Evolutionary conservation across 2,113 vertebrate genomes (phyloP), one percentile per base, ranked within the genome.

Genomic region (Menura novaehollandiae): DNA sequence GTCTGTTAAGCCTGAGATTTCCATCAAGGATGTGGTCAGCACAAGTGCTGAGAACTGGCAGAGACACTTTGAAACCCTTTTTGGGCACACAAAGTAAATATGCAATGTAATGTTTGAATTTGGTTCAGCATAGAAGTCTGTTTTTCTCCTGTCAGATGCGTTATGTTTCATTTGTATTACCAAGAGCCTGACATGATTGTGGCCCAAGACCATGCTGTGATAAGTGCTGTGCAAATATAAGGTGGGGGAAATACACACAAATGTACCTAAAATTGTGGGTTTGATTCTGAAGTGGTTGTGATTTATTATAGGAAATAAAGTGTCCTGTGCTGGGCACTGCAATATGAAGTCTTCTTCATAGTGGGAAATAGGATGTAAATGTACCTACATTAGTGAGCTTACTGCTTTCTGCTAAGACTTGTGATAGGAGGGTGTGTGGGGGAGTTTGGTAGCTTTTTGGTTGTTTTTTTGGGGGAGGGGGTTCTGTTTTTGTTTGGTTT

Each of bases 401-500:
- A 19, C 11, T 68, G 44, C 39, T 80, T 49, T 74, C 9, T 73
- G 47, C 18, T 6, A 5, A 51, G n/a, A 49, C 44, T 80, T 15
- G 21, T 30, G 10, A 58, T n/a, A 10, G 1, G 24, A 7, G 10
- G 2, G 1, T 12, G 1, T 20, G 13, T 41, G 39, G 39, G 39
- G 13, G 3, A 26, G 7, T 12, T 2, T 17, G 14, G 11, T 58
- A 6, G 4, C 5, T 35, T 23, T 64, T 33, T 73, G 9, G 3
- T 58, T 18, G 11, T 22, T 3, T 22, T 17, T 39, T 33, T 26
- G 39, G 39, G 39, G 39, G 39, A 41, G 39, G 39, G 39, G 39
- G 39, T 41, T 41, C 13, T 41, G 9, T 41, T 41, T 9, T 41
- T 41, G 9, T 41, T 41, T 41, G 39, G 9, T 41, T 41, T 41